Conservation (phyloP, 2,797 vertebrate genomes). For the Lindbergichthys nudifrons region DNA sequence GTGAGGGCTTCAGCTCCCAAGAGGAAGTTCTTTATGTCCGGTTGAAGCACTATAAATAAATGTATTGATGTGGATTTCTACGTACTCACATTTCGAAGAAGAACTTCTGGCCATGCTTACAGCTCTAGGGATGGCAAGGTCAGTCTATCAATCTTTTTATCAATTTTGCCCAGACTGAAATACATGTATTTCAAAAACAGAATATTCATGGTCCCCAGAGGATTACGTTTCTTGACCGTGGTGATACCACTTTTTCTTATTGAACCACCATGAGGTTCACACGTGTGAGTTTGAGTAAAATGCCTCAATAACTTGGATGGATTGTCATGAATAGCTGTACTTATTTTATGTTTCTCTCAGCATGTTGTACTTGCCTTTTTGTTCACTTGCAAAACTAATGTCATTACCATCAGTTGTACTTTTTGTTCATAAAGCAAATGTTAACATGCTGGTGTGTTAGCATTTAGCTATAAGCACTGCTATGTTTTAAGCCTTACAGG, state of each 20-base stretch:
- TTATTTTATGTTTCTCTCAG: too few relatives aligned
- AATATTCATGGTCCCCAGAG: too few relatives aligned
- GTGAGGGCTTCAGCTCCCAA: background rate
- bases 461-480: too few relatives aligned
- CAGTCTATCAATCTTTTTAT: background rate
- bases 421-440: too few relatives aligned
- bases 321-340: too few relatives aligned
- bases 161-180: background rate
- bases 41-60: slow-evolving; percentile 15
- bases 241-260: background rate
- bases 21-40: background rate
- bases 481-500: too few relatives aligned
- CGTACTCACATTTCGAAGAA: slow-evolving; percentile 12
- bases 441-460: too few relatives aligned
- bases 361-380: too few relatives aligned
- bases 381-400: too few relatives aligned
- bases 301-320: background rate
- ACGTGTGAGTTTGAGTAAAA: background rate
- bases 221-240: too few relatives aligned
- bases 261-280: background rate
- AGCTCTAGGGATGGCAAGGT: background rate
- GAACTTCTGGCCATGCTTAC: background rate
- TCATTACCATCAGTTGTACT: too few relatives aligned
- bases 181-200: too few relatives aligned
- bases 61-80: slow-evolving; percentile 16